A percentile compares a stretch with the other conserved stretches of the same genome.
These are phyloP conservation scores for Xestoiulus laeticollis DNA, from an alignment of 2,888 invertebrate genomes.

Conservation along the genomic window DNA sequence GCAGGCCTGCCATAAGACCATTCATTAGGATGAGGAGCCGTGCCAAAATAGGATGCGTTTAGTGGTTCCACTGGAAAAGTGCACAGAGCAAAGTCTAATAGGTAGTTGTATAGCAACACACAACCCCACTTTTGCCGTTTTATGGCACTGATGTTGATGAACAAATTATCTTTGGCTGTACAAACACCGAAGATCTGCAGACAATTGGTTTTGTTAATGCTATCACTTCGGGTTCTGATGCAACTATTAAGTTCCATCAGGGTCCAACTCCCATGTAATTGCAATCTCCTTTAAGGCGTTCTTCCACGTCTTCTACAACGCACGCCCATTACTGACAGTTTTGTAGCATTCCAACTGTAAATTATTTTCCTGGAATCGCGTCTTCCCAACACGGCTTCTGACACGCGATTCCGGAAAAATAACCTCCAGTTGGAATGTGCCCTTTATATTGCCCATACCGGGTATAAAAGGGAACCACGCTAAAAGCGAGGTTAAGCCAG, in stretches of 20 bases:
- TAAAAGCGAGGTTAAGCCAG: not conserved
- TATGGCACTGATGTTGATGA: slow-evolving; percentile 46
- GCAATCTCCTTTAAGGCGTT: not conserved
- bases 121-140: slow-evolving; percentile 30
- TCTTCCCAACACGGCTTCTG: not conserved
- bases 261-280: slow-evolving; percentile 44
- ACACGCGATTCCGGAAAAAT: not conserved
- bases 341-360: not conserved
- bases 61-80: not conserved
- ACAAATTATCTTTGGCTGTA: slow-evolving; percentile 46
- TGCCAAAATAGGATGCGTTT: slow-evolving; percentile 5
- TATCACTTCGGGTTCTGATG: slow-evolving; percentile 44
- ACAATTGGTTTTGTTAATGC: slow-evolving; percentile 49
- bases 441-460: not conserved
- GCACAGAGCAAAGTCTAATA: not conserved
- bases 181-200: slow-evolving; percentile 38
- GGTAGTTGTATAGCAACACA: not conserved
- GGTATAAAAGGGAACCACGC: not conserved
- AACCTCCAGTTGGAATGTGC: not conserved
- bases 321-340: not conserved
- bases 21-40: slow-evolving; percentile 39
- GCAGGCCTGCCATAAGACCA: not conserved
- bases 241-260: slow-evolving; percentile 46
- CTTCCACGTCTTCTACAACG: not conserved
- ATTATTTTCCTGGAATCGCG: not conserved